These are phyloP conservation scores for Scatophagus argus DNA, from an alignment of 2,113 vertebrate genomes.

Conservation along the genomic window DNA sequence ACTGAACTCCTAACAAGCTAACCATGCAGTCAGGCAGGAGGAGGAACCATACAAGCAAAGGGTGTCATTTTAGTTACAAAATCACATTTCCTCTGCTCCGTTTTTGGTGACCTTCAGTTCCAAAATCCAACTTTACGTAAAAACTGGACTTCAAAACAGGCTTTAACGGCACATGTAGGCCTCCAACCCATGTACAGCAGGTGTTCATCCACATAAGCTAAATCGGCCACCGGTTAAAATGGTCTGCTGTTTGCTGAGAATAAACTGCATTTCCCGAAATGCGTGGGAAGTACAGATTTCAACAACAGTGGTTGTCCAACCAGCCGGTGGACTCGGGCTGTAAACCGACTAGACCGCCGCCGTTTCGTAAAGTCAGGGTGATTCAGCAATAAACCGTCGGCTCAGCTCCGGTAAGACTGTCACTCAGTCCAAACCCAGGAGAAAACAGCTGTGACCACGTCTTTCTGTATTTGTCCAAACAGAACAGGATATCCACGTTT, in stretches of 20 bases:
- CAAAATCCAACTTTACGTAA: neutral
- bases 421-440: constrained; percentile 23
- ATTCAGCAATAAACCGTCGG: constrained; percentile 84
- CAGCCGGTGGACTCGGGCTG: constrained; percentile 52
- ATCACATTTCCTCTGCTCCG: neutral
- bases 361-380: constrained; percentile 84
- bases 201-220: neutral
- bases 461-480: constrained; percentile 11
- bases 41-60: neutral
- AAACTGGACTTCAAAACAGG: neutral
- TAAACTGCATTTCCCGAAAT: constrained; percentile 71
- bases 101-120: neutral
- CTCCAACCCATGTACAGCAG: neutral
- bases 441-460: constrained; percentile 27
- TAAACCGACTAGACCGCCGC: constrained; percentile 57
- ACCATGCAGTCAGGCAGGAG: neutral
- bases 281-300: constrained; percentile 63
- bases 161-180: neutral
- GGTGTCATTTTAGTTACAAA: neutral
- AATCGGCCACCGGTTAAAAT: neutral
- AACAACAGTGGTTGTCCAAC: constrained; percentile 39
- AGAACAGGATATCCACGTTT: constrained; percentile 11
- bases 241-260: constrained; percentile 24
- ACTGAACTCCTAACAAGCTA: neutral
- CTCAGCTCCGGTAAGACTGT: constrained; percentile 47